Evolutionary conservation across 23 tunicate genomes (phyloP), one percentile per base, ranked within the genome.

Genomic region (Corella eumyota): DNA sequence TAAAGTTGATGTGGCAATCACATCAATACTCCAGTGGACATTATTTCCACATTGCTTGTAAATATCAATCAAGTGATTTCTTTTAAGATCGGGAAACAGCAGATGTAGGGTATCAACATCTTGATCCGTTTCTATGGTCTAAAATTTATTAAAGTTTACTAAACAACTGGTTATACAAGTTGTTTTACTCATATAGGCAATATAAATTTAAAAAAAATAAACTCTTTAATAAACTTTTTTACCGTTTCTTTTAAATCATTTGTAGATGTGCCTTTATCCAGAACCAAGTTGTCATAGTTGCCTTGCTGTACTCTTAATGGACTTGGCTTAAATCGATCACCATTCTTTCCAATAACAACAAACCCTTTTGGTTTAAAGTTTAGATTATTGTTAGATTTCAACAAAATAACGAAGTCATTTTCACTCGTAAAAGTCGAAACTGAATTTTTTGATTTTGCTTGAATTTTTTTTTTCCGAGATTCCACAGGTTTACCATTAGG

Each of bases 261-360:
- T 19, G 78, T 72, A 3, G 61, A 32, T 1, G 78, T 49, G 66
- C 78, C 61, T 61, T 72, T 72, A 61, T 72, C 78, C 9, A 60
- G 30, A 21, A 54, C 60, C 6, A 34, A 54, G 30, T 24, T n/a
- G 2, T n/a, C n/a, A n/a, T n/a, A n/a, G n/a, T n/a, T n/a, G n/a
- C n/a, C n/a, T n/a, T n/a, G n/a, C n/a, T n/a, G n/a, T n/a, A n/a
- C n/a, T n/a, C n/a, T n/a, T n/a, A n/a, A n/a, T n/a, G n/a, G n/a
- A n/a, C n/a, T n/a, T n/a, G n/a, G n/a, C n/a, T n/a, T n/a, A n/a
- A n/a, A n/a, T n/a, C n/a, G n/a, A n/a, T n/a, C n/a, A n/a, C n/a
- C n/a, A n/a, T n/a, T n/a, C n/a, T n/a, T n/a, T n/a, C n/a, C n/a
- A n/a, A n/a, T n/a, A n/a, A n/a, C n/a, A n/a, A n/a, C n/a, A n/a